Base-by-base conservation (phyloP, 2,113 vertebrate species). In the Xiphophorus maculatus region DNA sequence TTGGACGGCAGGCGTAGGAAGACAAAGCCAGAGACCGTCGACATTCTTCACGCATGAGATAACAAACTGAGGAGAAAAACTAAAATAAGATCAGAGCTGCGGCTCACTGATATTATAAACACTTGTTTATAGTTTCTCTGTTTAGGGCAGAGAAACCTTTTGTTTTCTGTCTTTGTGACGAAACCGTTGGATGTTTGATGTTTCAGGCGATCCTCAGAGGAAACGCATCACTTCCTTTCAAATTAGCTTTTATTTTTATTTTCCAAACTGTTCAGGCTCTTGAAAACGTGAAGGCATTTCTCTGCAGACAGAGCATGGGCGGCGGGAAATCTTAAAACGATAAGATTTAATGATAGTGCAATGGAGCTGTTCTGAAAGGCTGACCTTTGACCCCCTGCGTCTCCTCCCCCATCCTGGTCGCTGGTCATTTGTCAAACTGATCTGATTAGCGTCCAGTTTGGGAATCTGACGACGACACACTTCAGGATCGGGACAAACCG, bases 351-450 rank as follows among this genome's bases (percentile, higher is more conserved):
- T 93, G 91, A 90, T 77, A 73, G 90, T 92, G 84, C 85, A 81
- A 93, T 91, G 94, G 93, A 93, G 89, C 89, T 75, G 61, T 75
- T 90, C 73, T 92, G 86, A 93, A 94, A 94, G 84, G 89, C 71
- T 76, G 79, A 90, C 91, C 93, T 89, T 79, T 91, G 92, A 92
- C 91, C 92, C 79, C 77, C 80, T 70, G 83, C 89, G 80, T 69
- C 71, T 89, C 84, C 91, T 90, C 90, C 72, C 66, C n/a, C 85
- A 84, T 87, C 88, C 22, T 8, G 48, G 92, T 93, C 92, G 83
- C 80, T 84, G 88, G 90, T 91, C 92, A 91, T 94, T 94, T 92
- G 93, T 93, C 92, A 91, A 90, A 72, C 87, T 93, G 89, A 93
- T 93, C 91, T 93, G 91, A 93, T 93, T 93, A 94, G 80, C 74